Conservation (phyloP, 2,113 vertebrate genomes). For the Strix uralensis region DNA sequence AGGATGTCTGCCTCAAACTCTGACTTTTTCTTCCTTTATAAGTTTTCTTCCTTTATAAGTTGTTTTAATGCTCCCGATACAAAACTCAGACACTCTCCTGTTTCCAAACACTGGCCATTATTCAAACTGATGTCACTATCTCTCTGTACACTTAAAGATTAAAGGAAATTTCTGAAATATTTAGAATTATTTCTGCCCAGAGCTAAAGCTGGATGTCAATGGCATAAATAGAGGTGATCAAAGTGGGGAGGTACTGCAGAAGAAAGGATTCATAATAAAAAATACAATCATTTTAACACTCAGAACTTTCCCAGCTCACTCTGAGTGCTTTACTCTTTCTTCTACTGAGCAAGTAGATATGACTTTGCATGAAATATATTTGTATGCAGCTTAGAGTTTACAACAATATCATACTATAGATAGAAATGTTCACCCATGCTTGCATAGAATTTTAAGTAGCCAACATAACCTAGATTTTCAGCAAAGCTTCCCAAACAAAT, state of each 20-base stretch:
- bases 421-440: neutral
- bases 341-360: neutral
- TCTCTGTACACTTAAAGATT: neutral
- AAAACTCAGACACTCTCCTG: neutral
- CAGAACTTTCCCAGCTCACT: neutral
- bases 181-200: neutral
- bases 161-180: conserved; percentile 1
- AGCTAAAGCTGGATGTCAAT: neutral
- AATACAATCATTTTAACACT: neutral
- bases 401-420: neutral
- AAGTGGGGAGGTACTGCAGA: neutral
- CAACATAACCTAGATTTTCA: neutral
- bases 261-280: neutral
- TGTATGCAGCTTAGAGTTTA: neutral
- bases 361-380: neutral
- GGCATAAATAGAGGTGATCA: neutral
- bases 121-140: neutral
- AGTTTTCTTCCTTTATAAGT: neutral
- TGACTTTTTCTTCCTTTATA: neutral
- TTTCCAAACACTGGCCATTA: neutral
- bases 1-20: neutral
- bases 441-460: neutral
- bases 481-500: neutral
- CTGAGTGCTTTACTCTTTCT: neutral
- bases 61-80: neutral